These are phyloP conservation scores for Bovichtus variegatus DNA, from an alignment of 2,797 vertebrate species.

Conservation along the genomic window DNA sequence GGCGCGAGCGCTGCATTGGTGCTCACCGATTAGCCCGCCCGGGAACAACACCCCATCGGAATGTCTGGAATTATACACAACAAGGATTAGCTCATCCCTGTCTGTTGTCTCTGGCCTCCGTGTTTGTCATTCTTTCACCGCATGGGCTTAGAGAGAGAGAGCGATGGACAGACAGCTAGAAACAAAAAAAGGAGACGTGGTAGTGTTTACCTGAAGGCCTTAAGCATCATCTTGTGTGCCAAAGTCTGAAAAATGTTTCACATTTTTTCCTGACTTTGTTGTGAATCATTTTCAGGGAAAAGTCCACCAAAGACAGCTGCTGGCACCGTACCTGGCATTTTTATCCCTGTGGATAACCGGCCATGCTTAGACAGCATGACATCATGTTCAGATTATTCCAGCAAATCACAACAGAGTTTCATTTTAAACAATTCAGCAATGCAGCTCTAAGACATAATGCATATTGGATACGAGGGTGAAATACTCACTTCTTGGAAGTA, in stretches of 20 bases:
- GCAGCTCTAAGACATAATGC: not conserved
- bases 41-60: slow-evolving; percentile 78
- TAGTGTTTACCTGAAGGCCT: slow-evolving; percentile 21
- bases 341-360: slow-evolving; percentile 49
- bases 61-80: slow-evolving; percentile 85
- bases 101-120: slow-evolving; percentile 78
- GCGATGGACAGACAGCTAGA: slow-evolving; percentile 44
- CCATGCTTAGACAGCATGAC: slow-evolving; percentile 64
- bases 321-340: slow-evolving; percentile 48
- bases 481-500: not conserved
- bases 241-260: not conserved
- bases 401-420: slow-evolving; percentile 23
- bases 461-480: not conserved
- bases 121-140: slow-evolving; percentile 76
- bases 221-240: not conserved
- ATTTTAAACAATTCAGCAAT: slow-evolving; percentile 20
- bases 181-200: slow-evolving; percentile 19
- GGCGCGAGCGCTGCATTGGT: slow-evolving; percentile 52
- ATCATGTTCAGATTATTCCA: slow-evolving; percentile 61
- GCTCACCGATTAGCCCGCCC: slow-evolving; percentile 66
- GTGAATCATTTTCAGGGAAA: slow-evolving; percentile 23
- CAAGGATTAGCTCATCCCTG: slow-evolving; percentile 84
- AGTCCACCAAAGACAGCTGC: slow-evolving; percentile 41
- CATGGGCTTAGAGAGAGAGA: slow-evolving; percentile 58
- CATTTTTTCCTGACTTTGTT: not conserved